Evolutionary conservation across 2,797 vertebrate genomes (phyloP).

Genomic region (Muraenolepis orangiensis): DNA sequence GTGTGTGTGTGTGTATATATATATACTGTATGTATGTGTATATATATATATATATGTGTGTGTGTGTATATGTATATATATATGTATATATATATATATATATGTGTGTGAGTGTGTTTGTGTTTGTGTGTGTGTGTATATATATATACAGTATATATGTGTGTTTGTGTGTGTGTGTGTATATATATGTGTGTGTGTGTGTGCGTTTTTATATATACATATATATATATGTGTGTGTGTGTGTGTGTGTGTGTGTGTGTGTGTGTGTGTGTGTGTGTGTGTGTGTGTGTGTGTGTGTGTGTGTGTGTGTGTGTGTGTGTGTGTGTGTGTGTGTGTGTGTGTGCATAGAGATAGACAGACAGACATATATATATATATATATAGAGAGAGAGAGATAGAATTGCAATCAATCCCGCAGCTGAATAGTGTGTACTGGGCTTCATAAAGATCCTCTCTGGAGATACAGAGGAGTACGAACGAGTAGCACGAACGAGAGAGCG

Average conservation of each 20-base stretch:
- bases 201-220: too few species aligned
- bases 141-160: not conserved
- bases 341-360: not conserved
- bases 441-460: slow-evolving; percentile 32
- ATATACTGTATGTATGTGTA: too few species aligned
- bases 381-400: slow-evolving; percentile 19
- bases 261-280: too few species aligned
- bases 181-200: too few species aligned
- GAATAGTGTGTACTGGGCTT: slow-evolving; percentile 26
- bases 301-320: too few species aligned
- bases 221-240: too few species aligned
- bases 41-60: too few species aligned
- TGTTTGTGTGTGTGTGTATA: not conserved
- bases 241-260: not conserved
- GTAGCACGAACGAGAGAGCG: slow-evolving; percentile 20
- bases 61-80: too few species aligned
- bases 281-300: too few species aligned
- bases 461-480: slow-evolving; percentile 18
- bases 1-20: too few species aligned
- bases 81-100: too few species aligned
- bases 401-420: slow-evolving; percentile 43
- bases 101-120: too few species aligned
- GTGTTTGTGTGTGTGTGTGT: not conserved
- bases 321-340: not conserved
- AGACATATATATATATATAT: not conserved